Evolutionary conservation across 2,888 invertebrate genomes (phyloP).

Genomic region (Drosophila infuscata): DNA sequence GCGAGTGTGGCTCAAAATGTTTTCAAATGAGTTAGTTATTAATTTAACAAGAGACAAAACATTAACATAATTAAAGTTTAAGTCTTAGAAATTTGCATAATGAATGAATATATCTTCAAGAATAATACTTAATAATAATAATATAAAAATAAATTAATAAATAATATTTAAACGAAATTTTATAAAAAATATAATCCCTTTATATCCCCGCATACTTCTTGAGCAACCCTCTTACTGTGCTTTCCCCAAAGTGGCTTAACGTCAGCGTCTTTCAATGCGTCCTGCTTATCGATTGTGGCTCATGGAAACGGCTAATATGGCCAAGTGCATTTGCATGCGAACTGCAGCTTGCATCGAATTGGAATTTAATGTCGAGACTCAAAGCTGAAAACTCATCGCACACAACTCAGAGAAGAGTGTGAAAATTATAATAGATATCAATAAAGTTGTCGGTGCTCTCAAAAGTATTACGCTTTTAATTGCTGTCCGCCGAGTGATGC

Average conservation of each 20-base stretch:
- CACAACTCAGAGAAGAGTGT: constrained; percentile 65
- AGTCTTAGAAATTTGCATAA: not conserved
- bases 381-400: constrained; percentile 38
- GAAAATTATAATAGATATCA: constrained; percentile 78
- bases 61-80: no score
- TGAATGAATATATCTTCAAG: not conserved
- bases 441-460: constrained; percentile 65
- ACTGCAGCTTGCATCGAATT: constrained; percentile 12
- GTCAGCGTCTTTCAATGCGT: constrained; percentile 28
- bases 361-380: constrained; percentile 1
- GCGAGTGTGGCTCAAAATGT: constrained; percentile 8
- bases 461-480: constrained; percentile 22
- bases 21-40: not conserved
- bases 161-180: not conserved
- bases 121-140: not conserved
- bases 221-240: constrained; percentile 20
- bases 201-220: not conserved
- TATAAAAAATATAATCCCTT: not conserved
- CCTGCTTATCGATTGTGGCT: constrained; percentile 57
- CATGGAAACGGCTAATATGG: constrained; percentile 71
- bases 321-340: constrained; percentile 58
- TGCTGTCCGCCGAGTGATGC: constrained; percentile 26
- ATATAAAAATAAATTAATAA: no score
- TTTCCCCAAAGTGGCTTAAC: constrained; percentile 36
- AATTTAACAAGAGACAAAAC: not conserved